Conservation (phyloP, 2,888 invertebrate species). For the Hypercompe scribonia region DNA sequence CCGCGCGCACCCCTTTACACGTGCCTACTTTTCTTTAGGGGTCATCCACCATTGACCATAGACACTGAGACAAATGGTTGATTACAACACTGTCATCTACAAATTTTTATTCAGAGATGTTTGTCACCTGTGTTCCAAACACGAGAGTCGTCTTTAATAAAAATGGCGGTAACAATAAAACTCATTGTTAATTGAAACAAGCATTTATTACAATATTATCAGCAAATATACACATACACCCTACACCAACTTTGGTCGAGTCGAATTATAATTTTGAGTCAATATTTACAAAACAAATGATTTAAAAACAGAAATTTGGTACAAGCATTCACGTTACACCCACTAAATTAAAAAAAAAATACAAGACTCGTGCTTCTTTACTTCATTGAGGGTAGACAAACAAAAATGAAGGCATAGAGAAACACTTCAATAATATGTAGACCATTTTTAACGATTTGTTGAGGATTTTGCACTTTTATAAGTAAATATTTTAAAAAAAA, state of each 20-base stretch:
- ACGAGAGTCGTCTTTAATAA: neutral
- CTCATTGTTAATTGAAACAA: slow-evolving; percentile 47
- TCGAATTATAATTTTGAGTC: slow-evolving; percentile 49
- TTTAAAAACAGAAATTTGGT: slow-evolving; percentile 49
- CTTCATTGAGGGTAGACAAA: neutral
- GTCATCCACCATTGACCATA: too few species aligned
- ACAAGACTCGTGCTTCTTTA: neutral
- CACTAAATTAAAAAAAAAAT: slow-evolving; percentile 21
- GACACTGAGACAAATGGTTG: too few species aligned
- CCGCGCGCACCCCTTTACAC: too few species aligned
- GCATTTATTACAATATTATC: slow-evolving; percentile 53
- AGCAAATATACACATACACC: slow-evolving; percentile 55
- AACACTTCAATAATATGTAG: neutral
- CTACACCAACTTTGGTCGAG: slow-evolving; percentile 46
- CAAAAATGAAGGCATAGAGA: neutral
- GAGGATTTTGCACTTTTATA: neutral
- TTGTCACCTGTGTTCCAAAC: too few species aligned
- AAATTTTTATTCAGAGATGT: too few species aligned
- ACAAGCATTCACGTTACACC: slow-evolving; percentile 39
- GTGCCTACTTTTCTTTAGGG: too few species aligned
- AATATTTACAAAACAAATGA: slow-evolving; percentile 46
- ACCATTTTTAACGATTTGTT: neutral
- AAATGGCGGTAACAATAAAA: slow-evolving; percentile 23
- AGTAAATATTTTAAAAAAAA: neutral
- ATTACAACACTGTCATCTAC: too few species aligned